These are phyloP conservation scores for Chloroceryle inda DNA, from an alignment of 2,797 vertebrate species.

Conservation along the genomic window DNA sequence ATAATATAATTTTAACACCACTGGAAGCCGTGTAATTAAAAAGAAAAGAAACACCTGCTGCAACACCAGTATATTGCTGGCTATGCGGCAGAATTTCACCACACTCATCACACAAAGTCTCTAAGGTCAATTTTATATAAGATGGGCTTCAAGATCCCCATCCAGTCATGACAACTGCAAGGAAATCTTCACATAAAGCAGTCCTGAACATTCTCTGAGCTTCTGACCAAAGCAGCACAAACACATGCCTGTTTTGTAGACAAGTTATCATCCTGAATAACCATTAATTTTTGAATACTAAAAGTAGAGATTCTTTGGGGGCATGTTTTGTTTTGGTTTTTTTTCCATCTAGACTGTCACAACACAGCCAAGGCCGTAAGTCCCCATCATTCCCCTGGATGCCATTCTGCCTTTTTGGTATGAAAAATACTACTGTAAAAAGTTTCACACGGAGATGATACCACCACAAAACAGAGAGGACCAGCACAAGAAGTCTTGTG, in stretches of 20 bases:
- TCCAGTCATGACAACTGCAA: neutral
- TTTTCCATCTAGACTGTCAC: neutral
- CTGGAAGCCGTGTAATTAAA: constrained; percentile 8
- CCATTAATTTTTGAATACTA: neutral
- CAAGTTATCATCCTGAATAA: neutral
- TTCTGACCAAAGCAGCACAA: neutral
- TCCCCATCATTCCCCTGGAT: neutral
- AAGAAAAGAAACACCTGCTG: constrained; percentile 1
- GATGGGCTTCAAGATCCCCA: neutral
- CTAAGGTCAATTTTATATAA: neutral
- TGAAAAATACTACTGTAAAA: neutral
- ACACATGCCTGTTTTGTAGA: neutral
- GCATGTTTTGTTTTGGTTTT: too few relatives aligned
- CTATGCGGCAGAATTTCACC: neutral
- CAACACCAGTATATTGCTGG: neutral
- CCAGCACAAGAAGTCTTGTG: neutral
- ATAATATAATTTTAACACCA: neutral
- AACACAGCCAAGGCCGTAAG: neutral
- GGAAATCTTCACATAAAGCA: neutral
- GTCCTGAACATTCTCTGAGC: neutral
- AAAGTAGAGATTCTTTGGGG: neutral
- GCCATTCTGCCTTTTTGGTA: neutral
- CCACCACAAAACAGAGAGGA: neutral
- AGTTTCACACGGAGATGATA: neutral
- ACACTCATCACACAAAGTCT: neutral